Evolutionary conservation across 2,888 invertebrate species (phyloP).

Genomic region (Sinodicranocentrus sp.): DNA sequence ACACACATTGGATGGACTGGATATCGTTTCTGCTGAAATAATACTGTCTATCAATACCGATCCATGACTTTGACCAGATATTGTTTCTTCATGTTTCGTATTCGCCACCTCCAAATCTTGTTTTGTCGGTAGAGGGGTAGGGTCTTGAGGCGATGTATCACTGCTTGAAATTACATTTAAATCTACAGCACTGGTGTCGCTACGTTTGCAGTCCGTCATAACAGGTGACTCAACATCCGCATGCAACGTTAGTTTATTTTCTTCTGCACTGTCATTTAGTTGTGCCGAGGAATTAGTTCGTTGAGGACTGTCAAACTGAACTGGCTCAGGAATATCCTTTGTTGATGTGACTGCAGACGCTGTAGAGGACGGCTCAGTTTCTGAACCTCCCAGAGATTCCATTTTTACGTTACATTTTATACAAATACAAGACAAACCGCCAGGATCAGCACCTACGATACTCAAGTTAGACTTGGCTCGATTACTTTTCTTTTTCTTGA

Average conservation of each 20-base stretch:
- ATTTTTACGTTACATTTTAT: conserved; percentile 67
- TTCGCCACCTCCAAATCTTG: not conserved
- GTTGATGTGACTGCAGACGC: not conserved
- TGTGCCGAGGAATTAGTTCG: not conserved
- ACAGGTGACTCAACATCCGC: not conserved
- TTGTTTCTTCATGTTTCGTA: conserved; percentile 16
- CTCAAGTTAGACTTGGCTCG: conserved; percentile 54
- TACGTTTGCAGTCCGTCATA: not conserved
- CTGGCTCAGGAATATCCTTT: conserved; percentile 1
- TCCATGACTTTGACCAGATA: conserved; percentile 11
- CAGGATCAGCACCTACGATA: not conserved
- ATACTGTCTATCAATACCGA: conserved; percentile 34
- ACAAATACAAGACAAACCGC: conserved; percentile 41
- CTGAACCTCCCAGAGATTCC: conserved; percentile 38
- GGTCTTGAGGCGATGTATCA: conserved; percentile 13
- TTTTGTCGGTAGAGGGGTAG: not conserved
- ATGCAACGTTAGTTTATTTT: conserved; percentile 41
- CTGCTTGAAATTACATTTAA: not conserved
- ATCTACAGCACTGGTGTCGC: not conserved
- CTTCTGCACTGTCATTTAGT: conserved; percentile 7
- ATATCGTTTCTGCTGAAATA: conserved; percentile 22
- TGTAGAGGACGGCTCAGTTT: conserved; percentile 6
- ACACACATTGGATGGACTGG: conserved; percentile 49
- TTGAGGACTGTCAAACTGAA: conserved; percentile 25
- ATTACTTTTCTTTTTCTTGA: conserved; percentile 72